phyloP scores from a whole-genome alignment of 2,888 invertebrate species.

The Caenorhabditis imperialis region DNA sequence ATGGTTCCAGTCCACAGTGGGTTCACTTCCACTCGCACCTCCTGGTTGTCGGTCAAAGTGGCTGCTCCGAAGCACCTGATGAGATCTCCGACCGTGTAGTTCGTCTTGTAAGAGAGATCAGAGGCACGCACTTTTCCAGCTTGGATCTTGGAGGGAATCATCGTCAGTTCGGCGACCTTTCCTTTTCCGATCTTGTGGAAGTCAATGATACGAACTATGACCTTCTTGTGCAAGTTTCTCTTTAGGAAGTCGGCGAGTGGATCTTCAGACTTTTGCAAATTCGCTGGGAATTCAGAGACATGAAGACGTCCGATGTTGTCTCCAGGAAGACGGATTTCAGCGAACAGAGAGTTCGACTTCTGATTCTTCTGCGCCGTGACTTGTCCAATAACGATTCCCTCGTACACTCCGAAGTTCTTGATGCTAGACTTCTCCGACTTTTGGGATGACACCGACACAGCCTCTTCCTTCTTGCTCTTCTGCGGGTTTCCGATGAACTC shows the following conservation, averaged over 20 bases:
- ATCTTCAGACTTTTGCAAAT: constrained; percentile 24
- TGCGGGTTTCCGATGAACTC: constrained; percentile 18
- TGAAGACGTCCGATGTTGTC: constrained; percentile 59
- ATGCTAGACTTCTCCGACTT: constrained; percentile 31
- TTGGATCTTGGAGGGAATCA: constrained; percentile 53
- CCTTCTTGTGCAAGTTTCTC: constrained; percentile 41
- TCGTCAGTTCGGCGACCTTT: constrained; percentile 55
- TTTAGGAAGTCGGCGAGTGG: constrained; percentile 51
- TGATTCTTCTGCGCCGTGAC: constrained; percentile 1
- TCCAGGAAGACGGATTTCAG: constrained; percentile 44
- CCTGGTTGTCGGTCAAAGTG: constrained; percentile 14
- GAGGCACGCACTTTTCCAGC: constrained; percentile 42
- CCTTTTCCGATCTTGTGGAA: constrained; percentile 40
- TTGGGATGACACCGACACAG: not conserved
- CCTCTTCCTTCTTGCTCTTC: constrained; percentile 1
- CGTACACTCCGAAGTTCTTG: constrained; percentile 53
- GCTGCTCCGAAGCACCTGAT: constrained; percentile 48
- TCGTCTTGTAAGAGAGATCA: constrained; percentile 37
- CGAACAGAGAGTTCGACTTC: constrained; percentile 27
- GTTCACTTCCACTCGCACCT: constrained; percentile 49
- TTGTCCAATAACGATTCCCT: constrained; percentile 32
- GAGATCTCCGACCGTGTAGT: constrained; percentile 48
- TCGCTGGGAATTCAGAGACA: constrained; percentile 56
- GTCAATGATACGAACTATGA: constrained; percentile 55
- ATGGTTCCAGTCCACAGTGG: constrained; percentile 46